A percentile compares a stretch with the other conserved stretches of the same genome.
These are phyloP conservation scores for human DNA, from an alignment of 2,113 vertebrate species.

Conservation along the genomic window GRCh38 chr12:24279001-24279500, in stretches of 20 bases:
- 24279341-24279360: neutral
- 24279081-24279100: constrained; percentile 55
- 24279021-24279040: constrained; percentile 77
- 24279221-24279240: neutral
- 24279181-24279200: neutral
- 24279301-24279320: neutral
- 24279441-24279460: neutral
- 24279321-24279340: neutral
- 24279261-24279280: constrained; percentile 58
- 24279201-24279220: neutral
- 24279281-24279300: neutral
- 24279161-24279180: neutral
- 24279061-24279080: constrained; percentile 29
- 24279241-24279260: constrained; percentile 2
- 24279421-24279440: neutral
- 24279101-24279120: neutral
- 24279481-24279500: constrained; percentile 12
- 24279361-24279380: neutral
- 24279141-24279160: neutral
- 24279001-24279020: constrained; percentile 47
- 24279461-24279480: neutral
- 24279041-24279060: constrained; percentile 71
- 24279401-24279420: constrained; percentile 5
- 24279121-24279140: neutral
- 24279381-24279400: constrained; percentile 1